Evolutionary conservation across 2,797 vertebrate genomes (phyloP), one percentile per base, ranked within the genome.

Genomic region (Eremophila alpestris): DNA sequence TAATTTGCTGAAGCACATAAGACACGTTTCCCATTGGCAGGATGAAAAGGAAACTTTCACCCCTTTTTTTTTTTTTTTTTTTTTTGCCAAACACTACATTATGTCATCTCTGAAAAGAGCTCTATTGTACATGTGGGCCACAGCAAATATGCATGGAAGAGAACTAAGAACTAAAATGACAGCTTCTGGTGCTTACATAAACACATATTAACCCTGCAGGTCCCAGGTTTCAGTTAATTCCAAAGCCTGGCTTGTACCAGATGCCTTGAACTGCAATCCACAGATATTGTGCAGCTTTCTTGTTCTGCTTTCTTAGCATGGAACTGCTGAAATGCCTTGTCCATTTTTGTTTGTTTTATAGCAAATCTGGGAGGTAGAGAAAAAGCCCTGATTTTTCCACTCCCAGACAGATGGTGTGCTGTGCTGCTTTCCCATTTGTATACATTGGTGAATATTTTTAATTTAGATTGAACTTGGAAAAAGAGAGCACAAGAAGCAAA

Each of bases 41-140:
- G 77, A 95, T 95, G 91, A 95, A 96, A 97, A 95, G 86, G 79
- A 94, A 93, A 94, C 63, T 94, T 94, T 93, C 93, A 79, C 88
- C 52, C 75, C 27, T 55, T 80, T 27, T n/a, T 54, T 26, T 65
- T 23, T 27, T 19, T 19, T 18, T 30, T 30, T 54, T 49, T 45
- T 24, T 88, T 90, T 83, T 48, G 8, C 29, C 40, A 88, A 94
- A 64, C 52, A 36, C 48, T 79, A 36, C 54, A 80, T 93, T 95
- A 95, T 88, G 85, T 91, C 89, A 91, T 91, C 83, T 86, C 67
- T 91, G 85, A 70, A 96, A 96, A 95, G 74, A 84, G 63, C 41
- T 81, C 80, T 84, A 82, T 94, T 97, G 94, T 93, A 70, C 0
- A 1, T 60, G 41, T 88, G 80, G 59, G 48, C 48, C 77, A 52